A percentile compares a stretch with the other conserved stretches of the same genome.
Conservation (phyloP, 1,140 invertebrate species). For the Mesaphorura yosii region DNA sequence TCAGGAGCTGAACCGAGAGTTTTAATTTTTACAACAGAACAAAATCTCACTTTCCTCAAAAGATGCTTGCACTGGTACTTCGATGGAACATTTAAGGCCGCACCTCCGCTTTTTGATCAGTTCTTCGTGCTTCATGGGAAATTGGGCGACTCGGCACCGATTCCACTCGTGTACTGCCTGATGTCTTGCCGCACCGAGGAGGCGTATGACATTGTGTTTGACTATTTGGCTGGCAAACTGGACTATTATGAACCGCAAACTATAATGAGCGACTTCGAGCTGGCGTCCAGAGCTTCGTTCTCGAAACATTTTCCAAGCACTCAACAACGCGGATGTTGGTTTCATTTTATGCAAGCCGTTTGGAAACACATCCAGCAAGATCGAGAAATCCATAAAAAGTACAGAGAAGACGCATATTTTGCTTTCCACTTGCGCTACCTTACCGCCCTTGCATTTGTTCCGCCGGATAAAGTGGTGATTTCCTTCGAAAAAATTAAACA, state of each 20-base stretch:
- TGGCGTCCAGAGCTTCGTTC: not conserved
- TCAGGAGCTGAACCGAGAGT: no score
- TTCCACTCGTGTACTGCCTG: not conserved
- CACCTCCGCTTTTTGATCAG: not conserved
- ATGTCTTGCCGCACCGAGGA: not conserved
- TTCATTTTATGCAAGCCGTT: not conserved
- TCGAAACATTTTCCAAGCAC: not conserved
- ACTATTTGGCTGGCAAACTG: not conserved
- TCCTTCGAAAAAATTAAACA: not conserved
- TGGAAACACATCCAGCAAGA: not conserved
- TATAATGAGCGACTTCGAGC: not conserved
- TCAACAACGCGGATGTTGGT: not conserved
- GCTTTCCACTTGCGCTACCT: not conserved
- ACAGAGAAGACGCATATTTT: not conserved
- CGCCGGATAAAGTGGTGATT: not conserved
- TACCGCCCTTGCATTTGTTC: not conserved
- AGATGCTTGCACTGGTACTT: not conserved
- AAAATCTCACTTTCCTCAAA: not conserved
- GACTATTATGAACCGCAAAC: not conserved
- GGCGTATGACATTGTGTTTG: not conserved
- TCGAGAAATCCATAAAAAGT: not conserved
- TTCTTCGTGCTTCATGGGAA: not conserved
- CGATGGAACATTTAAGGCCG: conserved; percentile 1
- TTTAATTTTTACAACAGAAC: not conserved
- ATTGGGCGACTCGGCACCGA: not conserved